A percentile compares a stretch with the other conserved stretches of the same genome.
These are phyloP conservation scores for Paraplagusia blochii DNA, from an alignment of 2,113 vertebrate genomes.

Conservation along the genomic window DNA sequence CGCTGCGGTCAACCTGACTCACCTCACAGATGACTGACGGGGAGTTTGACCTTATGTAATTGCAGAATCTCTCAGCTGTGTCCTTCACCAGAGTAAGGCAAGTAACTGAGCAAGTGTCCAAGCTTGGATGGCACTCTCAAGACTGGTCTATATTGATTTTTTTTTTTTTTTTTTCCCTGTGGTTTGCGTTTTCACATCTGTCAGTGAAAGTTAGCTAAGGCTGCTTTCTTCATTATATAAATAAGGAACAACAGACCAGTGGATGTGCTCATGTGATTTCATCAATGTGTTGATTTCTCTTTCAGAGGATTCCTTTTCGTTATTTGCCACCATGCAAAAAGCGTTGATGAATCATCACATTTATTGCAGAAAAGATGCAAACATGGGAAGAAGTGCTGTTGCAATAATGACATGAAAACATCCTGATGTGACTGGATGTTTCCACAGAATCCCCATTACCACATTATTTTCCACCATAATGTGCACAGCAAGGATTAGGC, in stretches of 20 bases:
- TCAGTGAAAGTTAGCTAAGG: too few species aligned
- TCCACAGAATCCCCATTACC: background rate
- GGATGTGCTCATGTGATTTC: too few species aligned
- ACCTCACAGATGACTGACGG: conserved; percentile 38
- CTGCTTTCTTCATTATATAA: too few species aligned
- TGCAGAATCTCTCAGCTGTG: conserved; percentile 25
- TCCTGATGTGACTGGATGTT: background rate
- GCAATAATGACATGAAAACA: background rate
- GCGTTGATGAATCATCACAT: background rate
- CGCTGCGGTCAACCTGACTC: conserved; percentile 9
- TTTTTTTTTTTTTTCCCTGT: too few species aligned
- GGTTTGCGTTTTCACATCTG: too few species aligned
- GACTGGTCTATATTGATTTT: too few species aligned
- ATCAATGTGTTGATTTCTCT: too few species aligned
- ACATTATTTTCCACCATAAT: background rate
- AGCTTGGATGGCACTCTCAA: too few species aligned
- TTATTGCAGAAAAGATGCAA: background rate
- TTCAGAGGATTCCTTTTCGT: too few species aligned
- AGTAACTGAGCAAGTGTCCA: background rate
- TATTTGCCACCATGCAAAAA: too few species aligned
- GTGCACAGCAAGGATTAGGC: conserved; percentile 5
- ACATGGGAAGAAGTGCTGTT: background rate
- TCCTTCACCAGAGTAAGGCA: background rate
- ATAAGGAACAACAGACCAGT: background rate
- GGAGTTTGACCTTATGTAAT: conserved; percentile 27